Base-by-base conservation (phyloP, 2,888 invertebrate genomes). In the Eulithis prunata region DNA sequence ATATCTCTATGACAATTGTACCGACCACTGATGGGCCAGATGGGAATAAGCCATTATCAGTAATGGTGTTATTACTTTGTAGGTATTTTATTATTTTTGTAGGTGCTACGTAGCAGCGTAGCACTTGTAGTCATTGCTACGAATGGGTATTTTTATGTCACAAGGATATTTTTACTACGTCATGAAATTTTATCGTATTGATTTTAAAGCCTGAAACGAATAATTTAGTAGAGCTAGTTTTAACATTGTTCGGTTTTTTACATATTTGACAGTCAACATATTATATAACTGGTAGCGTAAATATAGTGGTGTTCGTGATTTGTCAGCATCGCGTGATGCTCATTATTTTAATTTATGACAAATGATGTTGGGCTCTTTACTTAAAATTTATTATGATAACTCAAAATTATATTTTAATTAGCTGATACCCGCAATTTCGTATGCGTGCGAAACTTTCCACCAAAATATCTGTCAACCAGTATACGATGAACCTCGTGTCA, bases 51-150 rank as follows among this genome's bases (percentile, higher is more conserved):
- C n/a, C n/a, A n/a, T n/a, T 21, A 49, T 49, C 11, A 21, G 4
- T 21, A 21, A 21, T 21, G 2, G 21, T 21, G 21, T 21, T 21
- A 21, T 21, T 21, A 21, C 21, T 21, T 14, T 14, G 21, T 21
- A 21, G 14, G 49, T 8, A 14, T 3, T 49, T 0, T 6, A 45
- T 12, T 4, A 12, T 8, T 14, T 8, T 58, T 54, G 59, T 58
- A 58, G 38, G 57, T 47, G 28, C 63, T 58, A 41, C 64, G 64
- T 41, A 47, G 43, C 43, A 43, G 32, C 49, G 64, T 64, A 64
- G 58, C 62, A 49, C 41, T 13, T 53, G 51, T 56, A 47, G 64
- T 5, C 32, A 32, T 32, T 21, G 21, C 21, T 21, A 32, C 6
- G 32, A 5, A 32, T 32, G 32, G 6, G 32, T 32, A 32, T 6